A percentile compares a stretch with the other conserved stretches of the same genome.
phyloP scores from a whole-genome alignment of 1,140 invertebrate genomes.

The Drosophila rhopaloa region DNA sequence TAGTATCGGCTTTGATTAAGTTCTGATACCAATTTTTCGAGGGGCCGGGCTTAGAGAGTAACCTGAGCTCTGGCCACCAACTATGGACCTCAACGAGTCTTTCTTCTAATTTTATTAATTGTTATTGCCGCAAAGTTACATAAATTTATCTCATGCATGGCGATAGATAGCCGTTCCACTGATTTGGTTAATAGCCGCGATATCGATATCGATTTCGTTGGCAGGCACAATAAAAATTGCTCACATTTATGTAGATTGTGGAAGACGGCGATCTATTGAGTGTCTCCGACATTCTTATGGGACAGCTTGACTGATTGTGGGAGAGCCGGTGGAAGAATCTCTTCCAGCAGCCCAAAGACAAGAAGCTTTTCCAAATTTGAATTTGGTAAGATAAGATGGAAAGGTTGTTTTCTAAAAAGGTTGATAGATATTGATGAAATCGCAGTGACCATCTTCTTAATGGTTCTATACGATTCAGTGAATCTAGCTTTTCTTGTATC shows the following conservation, averaged over 20 bases:
- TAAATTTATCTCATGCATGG: conserved; percentile 57
- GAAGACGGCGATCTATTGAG: conserved; percentile 42
- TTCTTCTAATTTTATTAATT: conserved; percentile 78
- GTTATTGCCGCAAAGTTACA: conserved; percentile 74
- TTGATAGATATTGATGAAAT: neutral
- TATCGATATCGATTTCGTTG: conserved; percentile 77
- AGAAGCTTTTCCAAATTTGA: conserved; percentile 42
- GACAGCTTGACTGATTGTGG: conserved; percentile 57
- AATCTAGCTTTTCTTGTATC: neutral
- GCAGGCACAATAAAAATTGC: conserved; percentile 73
- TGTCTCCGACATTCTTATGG: conserved; percentile 45
- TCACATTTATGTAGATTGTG: conserved; percentile 65
- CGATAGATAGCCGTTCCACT: conserved; percentile 67
- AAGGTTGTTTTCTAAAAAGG: conserved; percentile 8
- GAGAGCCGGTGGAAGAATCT: conserved; percentile 22
- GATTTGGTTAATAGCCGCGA: conserved; percentile 79
- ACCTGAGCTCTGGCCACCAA: conserved; percentile 66
- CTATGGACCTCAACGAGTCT: conserved; percentile 19
- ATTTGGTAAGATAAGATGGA: conserved; percentile 29
- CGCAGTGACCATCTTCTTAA: neutral
- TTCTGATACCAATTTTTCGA: conserved; percentile 52
- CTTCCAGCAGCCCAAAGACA: conserved; percentile 20
- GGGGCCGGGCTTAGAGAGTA: conserved; percentile 26
- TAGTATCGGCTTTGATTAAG: conserved; percentile 62
- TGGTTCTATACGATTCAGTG: neutral